These are phyloP conservation scores for Passer montanus DNA, from an alignment of 2,113 vertebrate species.

Conservation along the genomic window DNA sequence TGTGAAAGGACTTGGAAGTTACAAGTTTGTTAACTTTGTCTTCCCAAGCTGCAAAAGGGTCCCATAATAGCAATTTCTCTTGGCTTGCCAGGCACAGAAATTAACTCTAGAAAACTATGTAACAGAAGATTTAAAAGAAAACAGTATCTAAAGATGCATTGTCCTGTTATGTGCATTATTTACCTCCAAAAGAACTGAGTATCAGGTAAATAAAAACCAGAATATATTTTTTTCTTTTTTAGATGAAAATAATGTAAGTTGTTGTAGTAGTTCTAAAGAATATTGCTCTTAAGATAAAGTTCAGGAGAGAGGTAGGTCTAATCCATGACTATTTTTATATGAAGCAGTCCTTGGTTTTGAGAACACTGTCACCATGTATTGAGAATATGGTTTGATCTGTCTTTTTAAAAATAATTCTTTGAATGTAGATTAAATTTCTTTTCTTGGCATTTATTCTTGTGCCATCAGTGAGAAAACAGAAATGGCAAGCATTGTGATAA, in stretches of 20 bases:
- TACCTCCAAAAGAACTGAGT: neutral
- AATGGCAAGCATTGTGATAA: neutral
- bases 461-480: neutral
- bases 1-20: neutral
- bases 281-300: neutral
- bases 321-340: neutral
- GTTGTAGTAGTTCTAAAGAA: neutral
- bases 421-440: neutral
- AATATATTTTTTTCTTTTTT: neutral
- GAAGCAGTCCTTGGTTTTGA: neutral
- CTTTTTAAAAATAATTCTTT: neutral
- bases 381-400: neutral
- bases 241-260: neutral
- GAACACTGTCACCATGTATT: neutral
- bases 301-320: neutral
- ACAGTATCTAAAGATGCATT: neutral
- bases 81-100: neutral
- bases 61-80: neutral
- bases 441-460: constrained; percentile 4
- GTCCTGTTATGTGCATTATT: neutral
- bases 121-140: neutral
- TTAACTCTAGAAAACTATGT: neutral
- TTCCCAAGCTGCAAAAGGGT: neutral
- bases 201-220: neutral
- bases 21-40: neutral